A percentile compares a stretch with the other conserved stretches of the same genome.
Conservation (phyloP, 1,140 invertebrate species). For the Bombus affinis region DNA sequence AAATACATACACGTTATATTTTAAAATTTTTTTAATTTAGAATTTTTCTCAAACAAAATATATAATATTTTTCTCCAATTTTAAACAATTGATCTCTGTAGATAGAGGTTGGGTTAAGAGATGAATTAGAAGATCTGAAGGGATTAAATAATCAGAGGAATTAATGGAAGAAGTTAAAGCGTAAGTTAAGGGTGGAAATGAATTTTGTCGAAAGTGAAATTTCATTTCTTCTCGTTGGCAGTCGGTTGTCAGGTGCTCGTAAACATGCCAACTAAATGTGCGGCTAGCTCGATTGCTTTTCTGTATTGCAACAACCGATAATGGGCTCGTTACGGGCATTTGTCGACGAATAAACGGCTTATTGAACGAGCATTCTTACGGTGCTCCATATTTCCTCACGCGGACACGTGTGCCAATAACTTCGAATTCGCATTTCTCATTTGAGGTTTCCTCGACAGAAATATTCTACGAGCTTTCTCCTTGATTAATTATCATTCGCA, state of each 20-base stretch:
- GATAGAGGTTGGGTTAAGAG: not conserved
- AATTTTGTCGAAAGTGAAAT: not conserved
- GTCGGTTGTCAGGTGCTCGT: not conserved
- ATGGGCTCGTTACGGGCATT: slow-evolving; percentile 45
- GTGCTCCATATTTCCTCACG: not conserved
- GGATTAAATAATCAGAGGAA: no score
- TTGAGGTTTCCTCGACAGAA: not conserved
- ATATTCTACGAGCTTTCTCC: not conserved
- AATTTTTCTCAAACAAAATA: not conserved
- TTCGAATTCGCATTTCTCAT: not conserved
- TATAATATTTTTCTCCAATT: no score
- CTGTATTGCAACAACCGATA: slow-evolving; percentile 33
- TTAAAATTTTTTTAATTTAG: not conserved
- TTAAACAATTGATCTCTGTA: not conserved
- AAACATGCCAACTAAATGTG: slow-evolving; percentile 8
- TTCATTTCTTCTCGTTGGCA: not conserved
- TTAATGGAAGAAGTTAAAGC: not conserved
- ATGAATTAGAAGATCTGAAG: not conserved
- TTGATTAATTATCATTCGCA: not conserved
- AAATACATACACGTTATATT: no score
- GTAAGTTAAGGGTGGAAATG: not conserved
- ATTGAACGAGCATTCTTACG: slow-evolving; percentile 24
- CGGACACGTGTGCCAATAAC: not conserved
- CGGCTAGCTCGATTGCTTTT: slow-evolving; percentile 20
- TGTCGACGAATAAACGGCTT: slow-evolving; percentile 30